Evolutionary conservation across 2,888 invertebrate genomes (phyloP).

Genomic region (Chaitophorus viminalis): DNA sequence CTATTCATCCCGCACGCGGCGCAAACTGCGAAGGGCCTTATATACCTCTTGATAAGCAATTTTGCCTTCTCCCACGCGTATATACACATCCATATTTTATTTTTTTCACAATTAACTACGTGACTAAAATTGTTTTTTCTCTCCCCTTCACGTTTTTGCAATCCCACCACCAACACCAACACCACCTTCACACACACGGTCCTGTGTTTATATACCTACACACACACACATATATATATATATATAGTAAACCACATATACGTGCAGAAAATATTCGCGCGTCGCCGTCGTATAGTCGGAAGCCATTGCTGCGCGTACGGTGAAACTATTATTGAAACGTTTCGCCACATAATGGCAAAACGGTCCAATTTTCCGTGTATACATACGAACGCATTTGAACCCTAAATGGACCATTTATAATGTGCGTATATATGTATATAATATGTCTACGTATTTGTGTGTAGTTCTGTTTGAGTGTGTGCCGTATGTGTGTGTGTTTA

Average conservation of each 20-base stretch:
- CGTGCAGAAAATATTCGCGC: neutral
- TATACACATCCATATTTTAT: neutral
- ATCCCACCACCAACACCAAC: neutral
- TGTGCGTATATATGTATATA: neutral
- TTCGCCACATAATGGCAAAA: slow-evolving; percentile 24
- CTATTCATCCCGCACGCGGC: slow-evolving; percentile 15
- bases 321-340: slow-evolving; percentile 43
- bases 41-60: neutral
- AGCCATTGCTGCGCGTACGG: neutral
- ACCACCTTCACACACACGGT: no score
- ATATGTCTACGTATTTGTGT: no score
- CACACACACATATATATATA: neutral
- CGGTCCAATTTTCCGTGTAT: slow-evolving; percentile 4
- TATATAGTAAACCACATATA: neutral
- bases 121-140: slow-evolving; percentile 48
- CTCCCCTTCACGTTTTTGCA: slow-evolving; percentile 17
- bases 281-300: neutral
- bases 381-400: neutral
- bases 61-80: neutral
- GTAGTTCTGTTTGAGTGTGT: no score
- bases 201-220: no score
- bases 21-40: neutral
- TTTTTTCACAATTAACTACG: slow-evolving; percentile 52
- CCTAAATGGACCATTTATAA: slow-evolving; percentile 6
- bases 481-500: no score